Conservation (phyloP, 2,113 vertebrate genomes). For the Rhea pennata region DNA sequence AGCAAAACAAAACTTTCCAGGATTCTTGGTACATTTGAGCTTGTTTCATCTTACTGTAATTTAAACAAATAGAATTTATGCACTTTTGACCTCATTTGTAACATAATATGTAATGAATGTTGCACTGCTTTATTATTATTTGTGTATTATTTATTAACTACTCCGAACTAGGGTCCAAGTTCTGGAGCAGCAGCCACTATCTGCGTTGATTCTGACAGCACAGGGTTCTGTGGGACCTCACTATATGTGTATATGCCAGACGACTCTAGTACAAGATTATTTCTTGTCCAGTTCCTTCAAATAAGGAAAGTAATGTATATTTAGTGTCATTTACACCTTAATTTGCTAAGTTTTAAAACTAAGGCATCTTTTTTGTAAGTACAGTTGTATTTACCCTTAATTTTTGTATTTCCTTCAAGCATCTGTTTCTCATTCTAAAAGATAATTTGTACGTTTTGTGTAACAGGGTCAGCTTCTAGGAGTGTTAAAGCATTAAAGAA, state of each 20-base stretch:
- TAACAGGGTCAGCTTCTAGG: neutral
- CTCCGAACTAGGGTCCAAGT: neutral
- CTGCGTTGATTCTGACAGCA: neutral
- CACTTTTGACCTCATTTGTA: constrained; percentile 11
- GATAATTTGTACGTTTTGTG: fast-evolving
- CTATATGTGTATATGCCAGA: neutral
- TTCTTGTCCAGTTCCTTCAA: neutral
- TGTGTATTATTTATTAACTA: neutral
- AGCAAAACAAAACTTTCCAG: neutral
- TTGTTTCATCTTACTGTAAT: constrained; percentile 43
- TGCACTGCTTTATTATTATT: neutral
- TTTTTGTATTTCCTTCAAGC: neutral
- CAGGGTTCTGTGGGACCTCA: neutral
- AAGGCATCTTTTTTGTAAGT: neutral
- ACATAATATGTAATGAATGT: neutral
- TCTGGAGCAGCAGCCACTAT: neutral
- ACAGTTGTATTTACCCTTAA: neutral
- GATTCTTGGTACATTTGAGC: neutral
- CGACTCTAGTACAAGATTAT: neutral
- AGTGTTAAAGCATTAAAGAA: neutral
- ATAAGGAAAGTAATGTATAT: neutral
- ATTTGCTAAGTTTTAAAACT: neutral
- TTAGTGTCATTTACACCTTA: neutral
- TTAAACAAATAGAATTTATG: constrained; percentile 15
- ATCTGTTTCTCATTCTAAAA: neutral